These are phyloP conservation scores for Mythimna pallens DNA, from an alignment of 2,888 invertebrate genomes.

Conservation along the genomic window DNA sequence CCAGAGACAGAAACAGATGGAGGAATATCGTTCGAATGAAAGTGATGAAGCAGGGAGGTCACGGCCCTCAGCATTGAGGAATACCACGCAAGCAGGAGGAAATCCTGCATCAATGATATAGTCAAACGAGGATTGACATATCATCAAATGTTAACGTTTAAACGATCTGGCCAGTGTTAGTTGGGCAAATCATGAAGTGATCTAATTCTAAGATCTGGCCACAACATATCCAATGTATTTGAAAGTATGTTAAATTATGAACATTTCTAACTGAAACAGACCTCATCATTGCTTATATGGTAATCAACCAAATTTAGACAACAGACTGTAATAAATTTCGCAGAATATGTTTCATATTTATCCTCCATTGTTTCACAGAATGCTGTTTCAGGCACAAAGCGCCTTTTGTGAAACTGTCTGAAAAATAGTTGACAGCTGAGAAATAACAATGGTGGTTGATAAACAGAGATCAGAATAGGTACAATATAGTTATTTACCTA, in stretches of 20 bases:
- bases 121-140: no score
- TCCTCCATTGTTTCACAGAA: background rate
- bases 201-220: no score
- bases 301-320: background rate
- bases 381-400: slow-evolving; percentile 7
- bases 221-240: background rate
- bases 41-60: no score
- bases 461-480: slow-evolving; percentile 1
- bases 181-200: no score
- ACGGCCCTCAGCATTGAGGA: no score
- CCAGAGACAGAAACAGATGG: no score
- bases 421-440: slow-evolving; percentile 9
- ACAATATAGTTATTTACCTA: no score
- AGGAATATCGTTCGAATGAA: no score
- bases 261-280: background rate
- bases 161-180: no score
- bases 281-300: background rate
- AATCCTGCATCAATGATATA: no score
- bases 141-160: no score
- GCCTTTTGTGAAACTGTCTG: slow-evolving; percentile 19
- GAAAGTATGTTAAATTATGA: background rate
- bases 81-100: no score
- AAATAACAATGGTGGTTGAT: slow-evolving; percentile 1
- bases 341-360: slow-evolving; percentile 19
- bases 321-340: background rate